Percentiles rank a stretch among this genome's conserved stretches.
Conservation (phyloP, 2,888 invertebrate species). For the Troides aeacus region DNA sequence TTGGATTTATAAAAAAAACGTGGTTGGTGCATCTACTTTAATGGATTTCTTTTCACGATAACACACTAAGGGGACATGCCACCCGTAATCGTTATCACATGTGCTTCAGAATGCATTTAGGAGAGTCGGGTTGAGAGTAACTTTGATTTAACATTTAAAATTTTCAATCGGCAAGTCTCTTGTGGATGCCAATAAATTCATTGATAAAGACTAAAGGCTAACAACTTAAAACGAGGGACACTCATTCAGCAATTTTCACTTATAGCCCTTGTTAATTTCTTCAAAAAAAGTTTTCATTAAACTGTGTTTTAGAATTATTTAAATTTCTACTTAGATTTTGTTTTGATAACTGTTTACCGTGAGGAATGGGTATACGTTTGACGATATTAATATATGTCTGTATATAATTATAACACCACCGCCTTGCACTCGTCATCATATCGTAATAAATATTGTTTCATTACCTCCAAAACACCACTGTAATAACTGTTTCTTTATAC, state of each 20-base stretch:
- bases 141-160: slow-evolving; percentile 66
- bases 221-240: slow-evolving; percentile 55
- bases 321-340: too few species aligned
- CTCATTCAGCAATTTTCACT: slow-evolving; percentile 47
- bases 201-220: slow-evolving; percentile 69
- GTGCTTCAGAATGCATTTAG: slow-evolving; percentile 63
- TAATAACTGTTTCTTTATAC: too few species aligned
- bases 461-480: too few species aligned
- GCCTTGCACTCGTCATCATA: too few species aligned
- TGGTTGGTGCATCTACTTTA: slow-evolving; percentile 35
- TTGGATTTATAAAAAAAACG: slow-evolving; percentile 35
- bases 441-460: too few species aligned
- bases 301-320: too few species aligned
- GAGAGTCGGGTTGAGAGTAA: slow-evolving; percentile 59
- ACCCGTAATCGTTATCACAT: slow-evolving; percentile 71
- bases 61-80: slow-evolving; percentile 59
- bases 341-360: too few species aligned
- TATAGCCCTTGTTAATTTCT: slow-evolving; percentile 37
- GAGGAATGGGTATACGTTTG: too few species aligned
- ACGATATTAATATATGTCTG: too few species aligned
- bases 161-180: slow-evolving; percentile 54
- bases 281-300: slow-evolving; percentile 27
- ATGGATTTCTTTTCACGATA: slow-evolving; percentile 49
- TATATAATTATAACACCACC: too few species aligned
- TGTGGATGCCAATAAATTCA: slow-evolving; percentile 67